Conservation (phyloP, 2,797 vertebrate species). For the Choloepus didactylus region DNA sequence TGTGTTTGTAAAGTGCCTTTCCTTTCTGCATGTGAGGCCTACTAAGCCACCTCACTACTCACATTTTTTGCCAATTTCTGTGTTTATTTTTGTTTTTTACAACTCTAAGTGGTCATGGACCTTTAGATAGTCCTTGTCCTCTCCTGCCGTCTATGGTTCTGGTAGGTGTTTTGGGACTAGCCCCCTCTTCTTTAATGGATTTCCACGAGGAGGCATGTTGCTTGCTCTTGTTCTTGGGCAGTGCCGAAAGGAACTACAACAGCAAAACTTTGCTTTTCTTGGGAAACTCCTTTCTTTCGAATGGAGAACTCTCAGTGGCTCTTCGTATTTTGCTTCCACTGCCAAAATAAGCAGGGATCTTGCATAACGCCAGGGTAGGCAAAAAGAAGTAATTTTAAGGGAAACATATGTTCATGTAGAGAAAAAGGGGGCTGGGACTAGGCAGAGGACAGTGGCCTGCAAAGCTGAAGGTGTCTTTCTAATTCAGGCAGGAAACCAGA, state of each 20-base stretch:
- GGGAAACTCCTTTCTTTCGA: slow-evolving; percentile 90
- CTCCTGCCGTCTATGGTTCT: slow-evolving; percentile 68
- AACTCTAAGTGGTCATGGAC: neutral
- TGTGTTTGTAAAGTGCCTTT: slow-evolving; percentile 4
- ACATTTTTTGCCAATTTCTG: neutral
- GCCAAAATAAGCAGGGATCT: slow-evolving; percentile 88
- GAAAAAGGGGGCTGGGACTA: slow-evolving; percentile 34
- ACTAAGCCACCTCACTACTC: neutral
- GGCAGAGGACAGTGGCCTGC: neutral
- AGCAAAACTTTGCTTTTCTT: slow-evolving; percentile 88
- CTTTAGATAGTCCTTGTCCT: neutral
- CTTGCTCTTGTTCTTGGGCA: slow-evolving; percentile 82
- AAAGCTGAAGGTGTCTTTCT: neutral
- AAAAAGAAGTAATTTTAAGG: slow-evolving; percentile 86
- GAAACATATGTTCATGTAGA: slow-evolving; percentile 76
- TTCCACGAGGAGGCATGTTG: slow-evolving; percentile 66
- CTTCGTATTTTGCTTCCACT: slow-evolving; percentile 86
- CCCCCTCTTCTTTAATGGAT: accelerated
- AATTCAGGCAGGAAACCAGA: neutral
- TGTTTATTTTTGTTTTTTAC: neutral
- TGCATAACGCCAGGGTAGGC: slow-evolving; percentile 81
- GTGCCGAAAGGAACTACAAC: slow-evolving; percentile 86
- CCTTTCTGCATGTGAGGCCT: neutral
- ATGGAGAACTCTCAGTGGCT: slow-evolving; percentile 87
- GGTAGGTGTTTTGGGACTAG: slow-evolving; percentile 13